Conservation (phyloP, 2,888 invertebrate species). For the Helobdella robusta region DNA sequence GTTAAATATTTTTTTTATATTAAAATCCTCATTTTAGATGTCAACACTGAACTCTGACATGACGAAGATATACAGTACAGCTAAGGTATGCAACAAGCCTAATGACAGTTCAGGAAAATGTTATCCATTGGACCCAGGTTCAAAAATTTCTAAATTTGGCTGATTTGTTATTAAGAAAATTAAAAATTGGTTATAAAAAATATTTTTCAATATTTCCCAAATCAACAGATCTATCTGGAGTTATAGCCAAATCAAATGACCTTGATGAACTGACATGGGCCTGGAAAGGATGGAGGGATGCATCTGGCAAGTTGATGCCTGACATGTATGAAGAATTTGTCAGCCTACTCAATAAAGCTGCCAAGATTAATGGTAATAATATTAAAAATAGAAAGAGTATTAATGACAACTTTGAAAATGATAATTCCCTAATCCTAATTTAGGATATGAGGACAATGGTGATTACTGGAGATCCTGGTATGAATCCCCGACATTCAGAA, state of each 20-base stretch:
- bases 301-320: conserved; percentile 66
- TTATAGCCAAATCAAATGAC: conserved; percentile 50
- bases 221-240: conserved; percentile 37
- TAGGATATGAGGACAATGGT: conserved; percentile 70
- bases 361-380: conserved; percentile 58
- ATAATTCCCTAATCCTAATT: neutral
- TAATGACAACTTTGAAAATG: neutral
- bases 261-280: conserved; percentile 66
- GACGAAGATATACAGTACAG: conserved; percentile 56
- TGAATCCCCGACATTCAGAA: conserved; percentile 61
- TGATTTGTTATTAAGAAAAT: neutral
- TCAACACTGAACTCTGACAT: conserved; percentile 54
- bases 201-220: neutral
- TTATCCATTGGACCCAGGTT: conserved; percentile 29
- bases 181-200: neutral
- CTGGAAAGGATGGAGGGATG: conserved; percentile 73
- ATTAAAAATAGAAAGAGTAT: neutral
- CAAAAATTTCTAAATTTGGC: neutral
- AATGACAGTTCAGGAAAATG: conserved; percentile 23
- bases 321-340: conserved; percentile 63
- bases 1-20: too few relatives aligned
- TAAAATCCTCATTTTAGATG: too few relatives aligned
- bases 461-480: conserved; percentile 82
- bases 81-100: conserved; percentile 53
- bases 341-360: conserved; percentile 69